Evolutionary conservation across 2,797 vertebrate genomes (phyloP), one percentile per base, ranked within the genome.

Genomic region (Centropyge bicolor): DNA sequence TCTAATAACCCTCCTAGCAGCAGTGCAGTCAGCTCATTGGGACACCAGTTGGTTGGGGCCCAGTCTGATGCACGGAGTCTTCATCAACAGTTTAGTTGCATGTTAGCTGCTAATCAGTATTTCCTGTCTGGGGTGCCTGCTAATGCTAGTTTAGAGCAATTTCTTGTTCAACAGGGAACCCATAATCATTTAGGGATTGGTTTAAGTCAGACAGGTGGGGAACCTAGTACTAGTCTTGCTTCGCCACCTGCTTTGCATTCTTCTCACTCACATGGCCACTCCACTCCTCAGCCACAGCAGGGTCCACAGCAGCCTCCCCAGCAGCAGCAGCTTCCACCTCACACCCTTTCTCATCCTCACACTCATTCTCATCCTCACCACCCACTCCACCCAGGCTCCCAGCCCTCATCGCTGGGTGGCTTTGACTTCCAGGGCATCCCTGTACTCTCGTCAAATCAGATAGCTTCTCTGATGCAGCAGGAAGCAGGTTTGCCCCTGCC

Each of bases 391-490:
- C 94, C 96, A 38, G 91, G 92, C 52, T 92, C 96, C 46, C 96
- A 96, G 86, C 89, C 94, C 24, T 94, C 96, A 60, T 95, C 95
- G 9, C 85, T 96, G 46, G 88, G 95, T 77, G 88, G 95, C 67
- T 96, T 96, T 91, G 96, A 96, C 88, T 96, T 96, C 86, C 96
- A 96, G 92, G 95, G 96, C 76, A 96, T 96, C 78, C 96, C 96
- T 52, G 96, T 96, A 22, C 95, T 96, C 27, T 96, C 96, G 8
- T 96, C 96, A 65, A 96, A 96, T 91, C 96, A 96, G 81, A 93
- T 96, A 84, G 96, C 96, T 57, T 96, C 96, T 74, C 86, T 96
- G 56, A 96, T 96, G 95, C 96, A 96, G 76, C 95, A 96, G 85
- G 95, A 96, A 85, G 90, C 94, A 43, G 95, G 96, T 55, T 92